Evolutionary conservation across 2,888 invertebrate species (phyloP).

Genomic region (Lobophora halterata): DNA sequence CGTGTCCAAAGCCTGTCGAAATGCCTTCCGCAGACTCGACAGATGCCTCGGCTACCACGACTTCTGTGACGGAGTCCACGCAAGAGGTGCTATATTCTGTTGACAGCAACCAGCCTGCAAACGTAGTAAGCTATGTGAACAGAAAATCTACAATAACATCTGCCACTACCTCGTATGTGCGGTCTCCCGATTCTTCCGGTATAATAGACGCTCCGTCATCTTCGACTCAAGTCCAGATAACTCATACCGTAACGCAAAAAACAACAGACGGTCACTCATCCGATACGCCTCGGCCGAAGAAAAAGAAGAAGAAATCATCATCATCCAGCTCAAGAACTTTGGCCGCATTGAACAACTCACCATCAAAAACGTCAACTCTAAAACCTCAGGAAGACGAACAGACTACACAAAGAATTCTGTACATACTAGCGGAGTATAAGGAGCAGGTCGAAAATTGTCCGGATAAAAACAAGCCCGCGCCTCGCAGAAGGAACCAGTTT

Average conservation of each 20-base stretch:
- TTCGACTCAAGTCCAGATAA: conserved; percentile 53
- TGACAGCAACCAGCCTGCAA: conserved; percentile 59
- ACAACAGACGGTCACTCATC: conserved; percentile 32
- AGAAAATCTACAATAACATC: conserved; percentile 62
- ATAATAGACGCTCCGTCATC: conserved; percentile 60
- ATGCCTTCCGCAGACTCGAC: conserved; percentile 52
- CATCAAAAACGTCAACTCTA: conserved; percentile 78
- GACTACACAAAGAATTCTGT: conserved; percentile 89
- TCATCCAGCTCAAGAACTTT: conserved; percentile 79
- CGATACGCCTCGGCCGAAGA: conserved; percentile 47
- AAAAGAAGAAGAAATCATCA: conserved; percentile 76
- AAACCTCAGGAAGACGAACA: conserved; percentile 91
- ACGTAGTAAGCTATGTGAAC: conserved; percentile 64
- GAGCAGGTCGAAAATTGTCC: conserved; percentile 90
- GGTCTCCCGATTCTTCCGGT: conserved; percentile 69
- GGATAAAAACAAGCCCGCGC: conserved; percentile 91
- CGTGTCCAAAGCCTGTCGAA: conserved; percentile 45
- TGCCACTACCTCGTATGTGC: conserved; percentile 56
- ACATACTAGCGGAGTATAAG: conserved; percentile 89
- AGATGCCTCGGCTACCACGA: conserved; percentile 45
- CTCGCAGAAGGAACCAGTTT: conserved; percentile 86
- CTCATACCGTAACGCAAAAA: conserved; percentile 57
- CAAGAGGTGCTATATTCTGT: conserved; percentile 69
- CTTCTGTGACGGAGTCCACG: conserved; percentile 47
- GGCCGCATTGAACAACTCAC: conserved; percentile 82